A percentile compares a stretch with the other conserved stretches of the same genome.
These are phyloP conservation scores for Bungarus multicinctus DNA, from an alignment of 2,113 vertebrate genomes.

Conservation along the genomic window DNA sequence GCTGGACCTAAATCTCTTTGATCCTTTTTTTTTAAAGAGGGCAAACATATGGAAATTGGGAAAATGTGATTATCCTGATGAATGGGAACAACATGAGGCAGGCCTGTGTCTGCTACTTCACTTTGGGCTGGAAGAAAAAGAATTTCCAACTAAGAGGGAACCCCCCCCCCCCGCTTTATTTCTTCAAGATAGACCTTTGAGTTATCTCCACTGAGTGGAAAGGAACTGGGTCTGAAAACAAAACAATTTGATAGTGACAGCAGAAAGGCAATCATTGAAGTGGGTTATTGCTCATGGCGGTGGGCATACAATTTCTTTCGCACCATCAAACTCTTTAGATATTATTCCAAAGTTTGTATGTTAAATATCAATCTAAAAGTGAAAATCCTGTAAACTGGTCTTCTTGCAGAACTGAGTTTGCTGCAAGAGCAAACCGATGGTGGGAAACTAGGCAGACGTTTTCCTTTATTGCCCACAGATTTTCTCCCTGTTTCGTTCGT, in stretches of 20 bases:
- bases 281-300: too few species aligned
- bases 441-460: not conserved
- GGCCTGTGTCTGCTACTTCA: not conserved
- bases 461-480: fast-evolving
- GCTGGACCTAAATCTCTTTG: not conserved
- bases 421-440: not conserved
- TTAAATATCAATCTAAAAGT: not conserved
- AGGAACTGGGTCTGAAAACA: not conserved
- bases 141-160: fast-evolving
- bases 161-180: not conserved
- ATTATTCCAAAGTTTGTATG: not conserved
- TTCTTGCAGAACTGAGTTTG: not conserved
- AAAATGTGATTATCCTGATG: not conserved
- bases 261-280: not conserved
- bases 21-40: not conserved
- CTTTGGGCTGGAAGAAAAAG: not conserved
- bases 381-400: not conserved
- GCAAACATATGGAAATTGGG: not conserved
- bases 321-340: not conserved
- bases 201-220: fast-evolving
- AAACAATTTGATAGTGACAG: not conserved
- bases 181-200: not conserved
- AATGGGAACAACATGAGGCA: not conserved
- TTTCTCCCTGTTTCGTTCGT: not conserved
- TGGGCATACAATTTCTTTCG: not conserved